These are phyloP conservation scores for Otocyon megalotis DNA, from an alignment of 2,113 vertebrate species.

Conservation along the genomic window DNA sequence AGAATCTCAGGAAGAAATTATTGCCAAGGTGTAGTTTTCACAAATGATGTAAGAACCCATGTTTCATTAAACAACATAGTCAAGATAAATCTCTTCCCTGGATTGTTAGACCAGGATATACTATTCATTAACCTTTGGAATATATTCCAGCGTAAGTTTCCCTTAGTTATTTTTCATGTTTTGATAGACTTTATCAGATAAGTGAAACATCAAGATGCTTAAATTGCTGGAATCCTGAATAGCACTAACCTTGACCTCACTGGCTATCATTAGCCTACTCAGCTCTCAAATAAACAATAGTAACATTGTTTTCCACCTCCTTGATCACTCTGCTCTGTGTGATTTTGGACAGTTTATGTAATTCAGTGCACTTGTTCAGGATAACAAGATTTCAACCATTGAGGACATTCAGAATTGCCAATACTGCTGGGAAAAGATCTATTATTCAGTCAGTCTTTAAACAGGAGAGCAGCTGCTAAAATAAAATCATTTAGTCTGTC, in stretches of 20 bases:
- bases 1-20: not conserved
- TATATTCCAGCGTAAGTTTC: not conserved
- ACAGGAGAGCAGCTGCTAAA: not conserved
- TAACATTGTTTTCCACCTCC: not conserved
- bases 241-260: not conserved
- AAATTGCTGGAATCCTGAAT: not conserved
- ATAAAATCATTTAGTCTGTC: conserved; percentile 33
- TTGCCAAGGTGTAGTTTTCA: not conserved
- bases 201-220: not conserved
- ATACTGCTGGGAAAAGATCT: not conserved
- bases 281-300: not conserved
- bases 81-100: not conserved
- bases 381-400: not conserved
- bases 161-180: conserved; percentile 32
- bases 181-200: not conserved
- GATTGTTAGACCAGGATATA: not conserved
- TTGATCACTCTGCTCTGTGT: not conserved
- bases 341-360: not conserved
- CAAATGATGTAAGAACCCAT: not conserved
- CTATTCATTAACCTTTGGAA: conserved; percentile 36
- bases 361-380: not conserved
- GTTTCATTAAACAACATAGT: conserved; percentile 15
- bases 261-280: not conserved
- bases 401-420: not conserved
- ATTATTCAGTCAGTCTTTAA: not conserved